A percentile compares a stretch with the other conserved stretches of the same genome.
Evolutionary conservation across 2,888 invertebrate genomes (phyloP).

Genomic region (Luperina testacea): DNA sequence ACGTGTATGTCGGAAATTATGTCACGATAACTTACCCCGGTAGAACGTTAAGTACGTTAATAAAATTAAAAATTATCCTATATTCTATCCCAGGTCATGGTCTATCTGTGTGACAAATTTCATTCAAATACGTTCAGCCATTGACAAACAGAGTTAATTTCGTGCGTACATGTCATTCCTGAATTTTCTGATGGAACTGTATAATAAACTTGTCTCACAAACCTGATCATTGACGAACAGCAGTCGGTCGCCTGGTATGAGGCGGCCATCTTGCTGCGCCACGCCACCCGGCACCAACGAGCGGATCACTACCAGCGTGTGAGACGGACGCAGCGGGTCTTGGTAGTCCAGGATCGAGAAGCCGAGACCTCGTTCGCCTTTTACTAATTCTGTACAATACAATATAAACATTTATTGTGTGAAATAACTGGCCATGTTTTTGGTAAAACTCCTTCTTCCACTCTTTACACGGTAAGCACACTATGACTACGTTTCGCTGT

Average conservation of each 20-base stretch:
- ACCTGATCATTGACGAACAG: conserved; percentile 98
- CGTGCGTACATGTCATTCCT: background rate
- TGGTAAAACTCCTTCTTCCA: background rate
- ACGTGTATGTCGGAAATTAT: background rate
- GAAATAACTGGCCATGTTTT: too few species aligned
- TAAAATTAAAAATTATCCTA: background rate
- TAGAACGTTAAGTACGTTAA: too few species aligned
- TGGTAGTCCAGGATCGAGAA: conserved; percentile 98
- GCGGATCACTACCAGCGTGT: conserved; percentile 99
- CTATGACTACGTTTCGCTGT: background rate
- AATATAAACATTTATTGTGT: background rate
- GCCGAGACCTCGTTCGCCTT: conserved; percentile 99
- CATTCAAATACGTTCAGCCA: background rate
- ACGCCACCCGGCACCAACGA: conserved; percentile 99
- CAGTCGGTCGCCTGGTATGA: conserved; percentile 99
- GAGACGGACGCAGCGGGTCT: conserved; percentile 98
- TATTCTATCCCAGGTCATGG: background rate
- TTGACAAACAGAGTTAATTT: background rate
- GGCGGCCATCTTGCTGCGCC: conserved; percentile 98
- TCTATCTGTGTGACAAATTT: background rate
- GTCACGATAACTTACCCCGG: background rate
- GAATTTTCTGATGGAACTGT: background rate
- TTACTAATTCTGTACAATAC: conserved; percentile 93
- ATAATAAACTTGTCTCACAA: conserved; percentile 1
- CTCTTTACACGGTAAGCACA: background rate